Percentiles rank a stretch among this genome's conserved stretches.
These are phyloP conservation scores for Naja naja DNA, from an alignment of 2,113 vertebrate genomes.

Conservation along the genomic window DNA sequence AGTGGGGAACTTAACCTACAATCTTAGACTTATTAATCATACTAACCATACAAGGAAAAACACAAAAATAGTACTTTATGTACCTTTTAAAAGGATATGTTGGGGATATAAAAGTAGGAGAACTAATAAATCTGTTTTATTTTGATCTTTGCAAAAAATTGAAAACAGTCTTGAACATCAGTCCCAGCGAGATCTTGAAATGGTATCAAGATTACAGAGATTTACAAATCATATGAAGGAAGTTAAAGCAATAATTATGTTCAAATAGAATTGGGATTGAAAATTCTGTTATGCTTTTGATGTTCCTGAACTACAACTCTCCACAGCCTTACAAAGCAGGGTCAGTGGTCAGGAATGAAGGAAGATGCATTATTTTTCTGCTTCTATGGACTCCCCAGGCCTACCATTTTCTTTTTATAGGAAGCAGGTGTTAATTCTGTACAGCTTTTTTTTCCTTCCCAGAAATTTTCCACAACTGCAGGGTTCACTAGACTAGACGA, in stretches of 20 bases:
- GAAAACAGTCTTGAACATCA: neutral
- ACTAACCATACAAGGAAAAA: neutral
- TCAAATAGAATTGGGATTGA: neutral
- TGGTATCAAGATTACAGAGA: neutral
- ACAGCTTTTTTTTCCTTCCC: neutral
- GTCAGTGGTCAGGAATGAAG: neutral
- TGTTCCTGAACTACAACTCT: neutral
- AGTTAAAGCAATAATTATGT: neutral
- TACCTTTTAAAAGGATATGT: neutral
- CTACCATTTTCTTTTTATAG: neutral
- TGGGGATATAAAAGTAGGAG: neutral
- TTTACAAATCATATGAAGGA: neutral
- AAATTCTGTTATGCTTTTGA: neutral
- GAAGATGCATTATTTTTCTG: neutral
- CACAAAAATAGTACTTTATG: neutral
- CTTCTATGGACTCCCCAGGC: neutral
- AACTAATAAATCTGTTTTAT: neutral
- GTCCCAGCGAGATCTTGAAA: neutral
- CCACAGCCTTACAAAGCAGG: neutral
- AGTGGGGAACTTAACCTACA: neutral
- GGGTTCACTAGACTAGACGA: too few relatives aligned
- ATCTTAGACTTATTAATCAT: neutral
- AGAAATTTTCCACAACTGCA: too few relatives aligned
- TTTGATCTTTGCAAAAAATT: neutral
- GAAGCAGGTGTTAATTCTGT: neutral